A percentile compares a stretch with the other conserved stretches of the same genome.
Evolutionary conservation across 2,113 vertebrate species (phyloP).

Genomic region (Cepphus grylle): DNA sequence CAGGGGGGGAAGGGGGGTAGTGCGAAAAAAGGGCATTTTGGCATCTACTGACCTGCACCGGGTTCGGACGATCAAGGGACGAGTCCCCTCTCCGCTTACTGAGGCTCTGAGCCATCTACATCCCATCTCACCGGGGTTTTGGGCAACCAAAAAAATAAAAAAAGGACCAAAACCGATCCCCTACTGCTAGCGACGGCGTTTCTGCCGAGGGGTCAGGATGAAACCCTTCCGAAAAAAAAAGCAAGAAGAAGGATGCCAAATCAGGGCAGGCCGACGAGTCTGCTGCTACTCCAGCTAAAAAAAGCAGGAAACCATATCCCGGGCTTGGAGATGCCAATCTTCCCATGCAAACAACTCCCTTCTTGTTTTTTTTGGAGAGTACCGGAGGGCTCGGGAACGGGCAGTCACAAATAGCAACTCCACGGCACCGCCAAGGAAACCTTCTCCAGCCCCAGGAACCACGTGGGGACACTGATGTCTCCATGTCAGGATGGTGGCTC

Average conservation of each 20-base stretch:
- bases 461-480: not conserved
- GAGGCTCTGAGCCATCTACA: constrained; percentile 57
- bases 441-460: not conserved
- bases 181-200: not conserved
- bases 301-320: constrained; percentile 66
- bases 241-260: constrained; percentile 47
- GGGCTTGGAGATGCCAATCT: constrained; percentile 66
- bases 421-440: not conserved
- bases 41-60: constrained; percentile 30
- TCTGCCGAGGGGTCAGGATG: constrained; percentile 36
- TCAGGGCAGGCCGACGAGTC: constrained; percentile 41
- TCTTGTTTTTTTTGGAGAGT: constrained; percentile 63
- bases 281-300: constrained; percentile 56
- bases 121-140: constrained; percentile 35
- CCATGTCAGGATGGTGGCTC: not conserved
- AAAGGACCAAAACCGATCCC: not conserved
- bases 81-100: not conserved
- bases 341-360: constrained; percentile 64
- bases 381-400: not conserved
- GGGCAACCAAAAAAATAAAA: not conserved
- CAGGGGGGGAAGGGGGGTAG: not conserved
- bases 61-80: not conserved
- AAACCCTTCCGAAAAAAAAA: constrained; percentile 1
- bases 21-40: not conserved
- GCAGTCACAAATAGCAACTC: constrained; percentile 43